These are phyloP conservation scores for Heterodera filipjevi DNA, from an alignment of 2,888 invertebrate species.

Conservation along the genomic window DNA sequence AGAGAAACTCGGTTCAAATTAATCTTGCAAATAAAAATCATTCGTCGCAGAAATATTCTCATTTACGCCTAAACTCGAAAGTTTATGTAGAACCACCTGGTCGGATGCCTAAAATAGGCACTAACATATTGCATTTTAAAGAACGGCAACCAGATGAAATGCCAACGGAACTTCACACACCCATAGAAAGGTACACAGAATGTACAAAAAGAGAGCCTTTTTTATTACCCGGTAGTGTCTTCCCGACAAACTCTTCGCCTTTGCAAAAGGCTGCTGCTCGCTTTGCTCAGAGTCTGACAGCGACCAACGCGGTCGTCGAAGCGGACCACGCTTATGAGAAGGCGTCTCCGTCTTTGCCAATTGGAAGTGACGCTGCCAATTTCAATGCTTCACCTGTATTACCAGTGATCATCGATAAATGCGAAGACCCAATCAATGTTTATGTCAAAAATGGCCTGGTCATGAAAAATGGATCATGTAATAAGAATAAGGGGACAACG, in stretches of 20 bases:
- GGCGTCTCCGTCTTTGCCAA: not conserved
- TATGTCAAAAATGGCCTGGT: not conserved
- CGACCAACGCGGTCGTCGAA: not conserved
- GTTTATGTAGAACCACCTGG: not conserved
- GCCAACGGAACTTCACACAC: not conserved
- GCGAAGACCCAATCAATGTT: not conserved
- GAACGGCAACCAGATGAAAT: not conserved
- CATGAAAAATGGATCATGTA: not conserved
- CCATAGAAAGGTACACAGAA: not conserved
- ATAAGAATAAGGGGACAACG: not conserved
- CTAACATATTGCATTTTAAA: not conserved
- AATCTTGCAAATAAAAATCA: not conserved
- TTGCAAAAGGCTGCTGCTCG: not conserved
- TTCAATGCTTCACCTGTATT: not conserved
- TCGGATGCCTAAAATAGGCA: too few species aligned
- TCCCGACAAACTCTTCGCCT: not conserved
- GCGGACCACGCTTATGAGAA: slow-evolving; percentile 14
- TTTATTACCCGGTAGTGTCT: not conserved
- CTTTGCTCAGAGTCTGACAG: not conserved
- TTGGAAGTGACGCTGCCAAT: not conserved
- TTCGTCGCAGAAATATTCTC: too few species aligned
- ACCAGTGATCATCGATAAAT: not conserved
- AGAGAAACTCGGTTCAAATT: not conserved
- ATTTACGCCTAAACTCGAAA: not conserved
- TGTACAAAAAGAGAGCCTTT: too few species aligned